These are phyloP conservation scores for Pangasius krempfi DNA, from an alignment of 2,797 vertebrate genomes.

Conservation along the genomic window DNA sequence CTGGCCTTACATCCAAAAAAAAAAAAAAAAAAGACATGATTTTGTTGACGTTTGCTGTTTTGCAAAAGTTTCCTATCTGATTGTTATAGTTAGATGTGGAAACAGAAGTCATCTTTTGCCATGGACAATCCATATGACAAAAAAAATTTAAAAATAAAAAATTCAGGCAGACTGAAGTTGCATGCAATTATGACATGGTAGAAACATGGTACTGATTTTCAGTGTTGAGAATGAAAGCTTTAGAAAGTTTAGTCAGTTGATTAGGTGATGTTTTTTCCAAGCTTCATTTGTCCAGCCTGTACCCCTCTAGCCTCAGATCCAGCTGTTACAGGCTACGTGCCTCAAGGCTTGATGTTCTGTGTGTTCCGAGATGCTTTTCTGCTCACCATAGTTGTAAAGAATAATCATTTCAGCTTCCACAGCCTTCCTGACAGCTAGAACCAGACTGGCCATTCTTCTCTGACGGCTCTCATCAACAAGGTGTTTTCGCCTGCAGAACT, in stretches of 20 bases:
- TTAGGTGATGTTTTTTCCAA: neutral
- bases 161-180: neutral
- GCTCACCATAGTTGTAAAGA: neutral
- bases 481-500: neutral
- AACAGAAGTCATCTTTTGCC: neutral
- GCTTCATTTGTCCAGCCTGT: neutral
- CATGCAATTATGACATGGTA: neutral
- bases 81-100: neutral
- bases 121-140: neutral
- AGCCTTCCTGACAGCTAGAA: neutral
- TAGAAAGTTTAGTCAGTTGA: neutral
- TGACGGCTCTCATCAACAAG: neutral
- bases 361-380: neutral
- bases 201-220: neutral
- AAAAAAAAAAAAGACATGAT: neutral
- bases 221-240: neutral
- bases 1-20: neutral
- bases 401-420: neutral
- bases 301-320: neutral
- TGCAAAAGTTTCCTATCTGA: neutral
- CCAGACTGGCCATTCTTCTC: neutral
- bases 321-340: neutral
- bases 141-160: too few relatives aligned
- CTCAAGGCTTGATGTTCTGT: neutral
- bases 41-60: neutral